Base-by-base conservation (phyloP, 53 echinoderm and acorn worm species). In the Astropecten irregularis region DNA sequence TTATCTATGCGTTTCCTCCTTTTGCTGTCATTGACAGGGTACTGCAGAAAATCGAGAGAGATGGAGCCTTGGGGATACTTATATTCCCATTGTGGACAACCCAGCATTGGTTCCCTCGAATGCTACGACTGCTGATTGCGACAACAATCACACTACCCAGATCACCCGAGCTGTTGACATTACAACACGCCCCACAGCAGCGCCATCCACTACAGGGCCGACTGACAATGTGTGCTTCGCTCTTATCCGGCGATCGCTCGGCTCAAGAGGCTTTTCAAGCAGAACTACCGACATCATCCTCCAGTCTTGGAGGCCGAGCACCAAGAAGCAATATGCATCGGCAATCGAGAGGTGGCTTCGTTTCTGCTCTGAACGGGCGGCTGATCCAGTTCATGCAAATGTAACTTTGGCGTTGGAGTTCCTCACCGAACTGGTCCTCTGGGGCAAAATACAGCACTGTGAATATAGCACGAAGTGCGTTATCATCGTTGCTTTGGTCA, bases 31-130 rank as follows among this genome's bases (percentile, higher is more conserved):
- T n/a, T n/a, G n/a, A n/a, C n/a, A n/a, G n/a, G n/a, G n/a, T n/a
- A n/a, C 31, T 69, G 19, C 49, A 69, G 26, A 47, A 69, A 47
- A 44, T 46, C 42, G 69, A 61, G 18, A 4, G 15, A 25, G 61
- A 61, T 15, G 9, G 9, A 13, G 30, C 61, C 4, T 30, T 33
- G 1, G 61, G 61, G 16, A 33, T 61, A 0, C 53, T 84, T 13
- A 76, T 88, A 23, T 82, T 83, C 11, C 88, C 88, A 35, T 64
- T 60, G 27, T 90, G 81, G 77, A 85, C 53, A 32, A 71, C 79
- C 1, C 85, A 85, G 62, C 84, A 83, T 3, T 89, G 89, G 85
- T 85, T 77, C 50, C 69, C 70, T 8, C 16, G 28, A 28, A 31
- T 89, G 21, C 28, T 37, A 33, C 44, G 49, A 18, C 4, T 82